Evolutionary conservation across 2,113 vertebrate genomes (phyloP), one percentile per base, ranked within the genome.

Genomic region (Nannospalax galili): DNA sequence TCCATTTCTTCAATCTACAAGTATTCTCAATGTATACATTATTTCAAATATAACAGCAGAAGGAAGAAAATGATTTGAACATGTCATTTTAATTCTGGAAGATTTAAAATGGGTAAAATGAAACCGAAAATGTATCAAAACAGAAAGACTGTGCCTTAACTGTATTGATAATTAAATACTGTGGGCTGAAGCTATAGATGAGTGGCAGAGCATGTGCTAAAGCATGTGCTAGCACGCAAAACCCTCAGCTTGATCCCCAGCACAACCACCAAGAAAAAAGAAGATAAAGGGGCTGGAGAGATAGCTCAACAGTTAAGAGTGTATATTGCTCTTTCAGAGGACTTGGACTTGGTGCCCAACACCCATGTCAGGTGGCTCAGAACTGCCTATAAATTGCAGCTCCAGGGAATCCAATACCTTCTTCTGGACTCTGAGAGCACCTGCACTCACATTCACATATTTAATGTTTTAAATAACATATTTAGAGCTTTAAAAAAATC

Each of bases 61-160:
- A 87, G 16, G 78, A 94, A 89, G 17, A 10, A 93, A 96, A 91
- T 70, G n/a, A 86, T 45, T 87, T 84, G 62, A 94, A 94, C 92
- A 93, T 86, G 42, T 88, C 65, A 56, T 48, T 92, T 91, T 93
- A 84, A 89, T 87, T 96, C 56, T 84, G 35, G 10, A 64, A 85
- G 74, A 90, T 40, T 93, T 93, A 94, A 94, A 93, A 42, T 28
- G 28, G 32, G 67, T 93, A 87, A 67, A 90, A 72, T 48, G 15
- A 92, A 81, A 91, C 20, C 74, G 22, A 90, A 92, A 72, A 93
- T 78, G 85, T 52, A 91, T 30, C 19, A 87, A 94, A 95, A 45
- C 93, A 78, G 30, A 58, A 86, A 93, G 67, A 84, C 16, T 48
- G 3, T 73, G 52, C 62, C 12, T 35, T 78, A 92, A 28, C 26